Percentiles rank a stretch among this genome's conserved stretches.
These are phyloP conservation scores for Ennomos fuscantarius DNA, from an alignment of 2,888 invertebrate genomes.

Conservation along the genomic window DNA sequence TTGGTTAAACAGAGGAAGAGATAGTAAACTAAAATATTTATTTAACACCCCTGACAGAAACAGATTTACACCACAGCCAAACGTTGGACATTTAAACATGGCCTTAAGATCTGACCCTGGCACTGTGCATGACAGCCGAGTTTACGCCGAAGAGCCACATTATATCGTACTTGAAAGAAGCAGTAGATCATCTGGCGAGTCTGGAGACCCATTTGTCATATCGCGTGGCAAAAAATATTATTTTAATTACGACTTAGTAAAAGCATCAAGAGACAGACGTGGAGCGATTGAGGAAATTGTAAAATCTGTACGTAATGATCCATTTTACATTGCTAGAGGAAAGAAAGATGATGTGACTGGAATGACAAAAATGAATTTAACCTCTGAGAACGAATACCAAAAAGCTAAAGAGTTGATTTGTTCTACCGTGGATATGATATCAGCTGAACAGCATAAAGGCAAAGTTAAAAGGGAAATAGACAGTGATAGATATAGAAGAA, in stretches of 20 bases:
- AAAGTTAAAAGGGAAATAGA: conserved; percentile 68
- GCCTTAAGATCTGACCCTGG: conserved; percentile 52
- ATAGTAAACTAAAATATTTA: conserved; percentile 58
- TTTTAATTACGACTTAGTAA: conserved; percentile 49
- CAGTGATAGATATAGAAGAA: conserved; percentile 70
- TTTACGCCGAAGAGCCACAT: conserved; percentile 83
- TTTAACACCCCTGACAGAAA: conserved; percentile 49
- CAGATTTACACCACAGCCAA: conserved; percentile 31
- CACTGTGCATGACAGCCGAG: conserved; percentile 66
- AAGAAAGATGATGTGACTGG: conserved; percentile 61
- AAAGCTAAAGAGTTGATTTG: conserved; percentile 73
- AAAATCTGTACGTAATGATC: conserved; percentile 78
- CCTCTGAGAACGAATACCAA: conserved; percentile 46
- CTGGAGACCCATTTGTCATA: conserved; percentile 71
- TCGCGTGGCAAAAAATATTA: conserved; percentile 72
- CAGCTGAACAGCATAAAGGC: conserved; percentile 46
- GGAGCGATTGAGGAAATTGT: conserved; percentile 76
- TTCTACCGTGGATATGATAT: conserved; percentile 62
- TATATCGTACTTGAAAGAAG: conserved; percentile 80
- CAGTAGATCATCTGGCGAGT: conserved; percentile 70
- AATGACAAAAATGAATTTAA: conserved; percentile 40
- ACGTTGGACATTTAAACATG: conserved; percentile 27
- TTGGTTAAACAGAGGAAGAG: conserved; percentile 60
- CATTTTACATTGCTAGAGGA: conserved; percentile 83
- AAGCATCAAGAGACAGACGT: conserved; percentile 65